Evolutionary conservation across 2,888 invertebrate genomes (phyloP), one percentile per base, ranked within the genome.

Genomic region (Melanophora roralis): DNA sequence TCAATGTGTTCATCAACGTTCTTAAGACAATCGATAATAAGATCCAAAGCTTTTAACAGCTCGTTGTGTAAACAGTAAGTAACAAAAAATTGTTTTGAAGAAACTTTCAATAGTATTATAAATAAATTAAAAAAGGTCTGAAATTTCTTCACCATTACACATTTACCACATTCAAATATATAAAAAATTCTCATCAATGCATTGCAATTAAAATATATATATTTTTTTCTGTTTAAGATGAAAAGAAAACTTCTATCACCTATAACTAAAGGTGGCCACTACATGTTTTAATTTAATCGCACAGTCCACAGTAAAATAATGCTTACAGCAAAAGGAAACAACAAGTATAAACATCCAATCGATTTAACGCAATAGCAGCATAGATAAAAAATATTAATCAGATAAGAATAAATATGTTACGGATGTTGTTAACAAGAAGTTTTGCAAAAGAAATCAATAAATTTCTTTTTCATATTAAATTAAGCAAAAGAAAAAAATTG

Each of bases 351-450:
- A 3, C 27, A 27, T 27, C 27, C 4, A 27, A 27, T 27, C 6
- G 27, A 27, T 27, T 27, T 27, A 27, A 27, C 27, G 4, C 6
- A 27, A 5, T 27, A 27, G 6, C 27, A 6, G 6, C 6, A 57
- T 23, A 32, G 43, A 6, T 34, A 43, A 43, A 51, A 16, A 65
- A 47, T 32, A 16, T 53, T 14, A 62, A 72, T 4, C 5, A 67
- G 71, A 76, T 68, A 76, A 76, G 64, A 23, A 64, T 62, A 80
- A 73, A 72, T 64, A 64, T 80, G 76, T 80, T 80, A 73, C 80
- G 80, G 80, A 80, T 80, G 76, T 76, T 80, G 80, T 80, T 64
- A 68, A 80, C 80, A 80, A 53, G 57, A 53, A 67, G 73, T 57
- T n/a, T 51, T 59, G 38, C 64, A 64, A 68, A 72, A 59, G 62